Percentiles rank a stretch among this genome's conserved stretches.
Evolutionary conservation across 1,140 invertebrate genomes (phyloP).

Genomic region (Dendroctonus valens): DNA sequence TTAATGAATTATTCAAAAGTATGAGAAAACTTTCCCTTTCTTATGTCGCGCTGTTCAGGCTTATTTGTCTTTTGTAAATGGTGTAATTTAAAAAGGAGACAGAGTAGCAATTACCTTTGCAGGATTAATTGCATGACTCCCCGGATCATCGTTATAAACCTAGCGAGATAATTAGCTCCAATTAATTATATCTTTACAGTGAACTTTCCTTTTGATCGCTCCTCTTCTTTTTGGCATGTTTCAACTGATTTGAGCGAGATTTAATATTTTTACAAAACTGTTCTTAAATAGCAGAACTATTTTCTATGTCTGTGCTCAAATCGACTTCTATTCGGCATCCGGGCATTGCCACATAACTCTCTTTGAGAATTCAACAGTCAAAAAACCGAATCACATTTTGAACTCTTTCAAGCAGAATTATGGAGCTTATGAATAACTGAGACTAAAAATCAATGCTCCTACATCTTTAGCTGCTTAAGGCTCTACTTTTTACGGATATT

Average conservation of each 20-base stretch:
- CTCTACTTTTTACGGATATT: too few relatives aligned
- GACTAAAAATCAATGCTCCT: too few relatives aligned
- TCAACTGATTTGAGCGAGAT: background rate
- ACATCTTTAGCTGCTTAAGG: too few relatives aligned
- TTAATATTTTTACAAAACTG: background rate
- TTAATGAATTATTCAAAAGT: conserved; percentile 26
- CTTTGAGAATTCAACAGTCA: too few relatives aligned
- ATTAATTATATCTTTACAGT: conserved; percentile 20
- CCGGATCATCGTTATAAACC: conserved; percentile 18
- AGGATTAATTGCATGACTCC: conserved; percentile 20
- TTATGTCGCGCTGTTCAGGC: conserved; percentile 6
- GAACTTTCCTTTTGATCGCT: conserved; percentile 2
- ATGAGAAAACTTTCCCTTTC: conserved; percentile 15
- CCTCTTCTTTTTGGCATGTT: background rate
- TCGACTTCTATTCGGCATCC: too few relatives aligned
- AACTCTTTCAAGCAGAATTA: too few relatives aligned
- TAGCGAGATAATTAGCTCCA: conserved; percentile 14
- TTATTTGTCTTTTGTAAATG: conserved; percentile 25
- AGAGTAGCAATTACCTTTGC: conserved; percentile 21
- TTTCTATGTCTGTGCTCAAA: too few relatives aligned
- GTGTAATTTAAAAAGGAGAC: conserved; percentile 22
- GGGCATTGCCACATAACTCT: too few relatives aligned
- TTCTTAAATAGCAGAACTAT: too few relatives aligned
- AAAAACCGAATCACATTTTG: too few relatives aligned
- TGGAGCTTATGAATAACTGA: too few relatives aligned